phyloP scores from a whole-genome alignment of 1,140 invertebrate species.

The Eufriesea mexicana region DNA sequence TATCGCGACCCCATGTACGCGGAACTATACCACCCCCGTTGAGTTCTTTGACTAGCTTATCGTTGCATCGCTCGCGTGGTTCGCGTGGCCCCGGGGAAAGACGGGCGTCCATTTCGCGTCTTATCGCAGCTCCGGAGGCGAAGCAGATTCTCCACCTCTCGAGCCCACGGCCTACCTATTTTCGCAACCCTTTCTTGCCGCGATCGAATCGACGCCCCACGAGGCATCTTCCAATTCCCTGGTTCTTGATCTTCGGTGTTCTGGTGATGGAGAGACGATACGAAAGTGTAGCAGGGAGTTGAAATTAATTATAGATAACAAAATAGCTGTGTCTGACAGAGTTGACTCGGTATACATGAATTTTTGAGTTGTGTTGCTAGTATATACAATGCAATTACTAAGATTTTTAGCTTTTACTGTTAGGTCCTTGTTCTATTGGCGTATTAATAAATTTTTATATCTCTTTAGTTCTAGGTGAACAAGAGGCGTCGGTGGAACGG shows the following conservation, averaged over 20 bases:
- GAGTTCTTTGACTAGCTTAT: neutral
- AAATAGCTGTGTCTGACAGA: no score
- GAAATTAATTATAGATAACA: no score
- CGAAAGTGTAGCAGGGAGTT: no score
- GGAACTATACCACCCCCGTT: neutral
- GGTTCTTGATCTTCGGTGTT: neutral
- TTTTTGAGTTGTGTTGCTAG: neutral
- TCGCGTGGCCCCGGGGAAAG: neutral
- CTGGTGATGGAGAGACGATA: neutral
- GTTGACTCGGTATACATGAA: neutral
- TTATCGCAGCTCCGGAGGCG: constrained; percentile 27
- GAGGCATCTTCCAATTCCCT: neutral
- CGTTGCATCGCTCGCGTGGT: constrained; percentile 32
- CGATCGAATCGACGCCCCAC: constrained; percentile 26
- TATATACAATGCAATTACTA: neutral
- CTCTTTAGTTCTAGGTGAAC: neutral
- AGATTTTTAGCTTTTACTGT: no score
- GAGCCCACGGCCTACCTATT: neutral
- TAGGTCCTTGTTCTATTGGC: neutral
- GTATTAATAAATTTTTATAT: neutral
- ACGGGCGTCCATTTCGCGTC: constrained; percentile 38
- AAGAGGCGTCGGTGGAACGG: neutral
- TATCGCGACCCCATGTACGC: constrained; percentile 16
- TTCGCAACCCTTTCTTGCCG: neutral
- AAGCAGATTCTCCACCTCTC: neutral